phyloP scores from a whole-genome alignment of 2,113 vertebrate genomes.

The Muscicapa adusta region DNA sequence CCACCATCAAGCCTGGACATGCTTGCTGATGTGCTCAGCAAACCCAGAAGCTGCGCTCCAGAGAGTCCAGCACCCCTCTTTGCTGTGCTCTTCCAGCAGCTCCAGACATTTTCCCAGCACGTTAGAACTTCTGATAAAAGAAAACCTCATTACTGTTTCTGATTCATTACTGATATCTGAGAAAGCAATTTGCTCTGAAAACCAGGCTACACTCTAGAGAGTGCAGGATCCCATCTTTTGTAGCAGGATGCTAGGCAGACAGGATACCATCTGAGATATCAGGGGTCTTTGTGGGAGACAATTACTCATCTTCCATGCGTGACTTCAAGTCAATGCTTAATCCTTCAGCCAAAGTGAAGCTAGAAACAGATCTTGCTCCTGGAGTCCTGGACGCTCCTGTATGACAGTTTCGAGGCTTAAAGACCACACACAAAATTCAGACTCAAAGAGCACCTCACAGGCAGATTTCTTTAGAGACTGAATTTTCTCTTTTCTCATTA shows the following conservation, averaged over 20 bases:
- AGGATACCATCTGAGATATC: background rate
- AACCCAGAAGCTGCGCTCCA: background rate
- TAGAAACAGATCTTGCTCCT: background rate
- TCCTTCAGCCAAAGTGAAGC: background rate
- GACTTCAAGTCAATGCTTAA: background rate
- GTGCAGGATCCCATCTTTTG: background rate
- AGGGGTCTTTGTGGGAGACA: background rate
- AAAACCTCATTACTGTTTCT: conserved; percentile 10
- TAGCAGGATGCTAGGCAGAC: background rate
- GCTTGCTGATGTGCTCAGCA: background rate
- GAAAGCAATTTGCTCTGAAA: conserved; percentile 8
- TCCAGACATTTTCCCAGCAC: background rate
- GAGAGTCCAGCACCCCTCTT: background rate
- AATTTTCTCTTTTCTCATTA: background rate
- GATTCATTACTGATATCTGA: background rate
- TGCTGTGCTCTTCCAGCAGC: background rate
- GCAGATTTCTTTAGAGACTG: background rate
- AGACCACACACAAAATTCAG: background rate
- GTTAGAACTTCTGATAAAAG: background rate
- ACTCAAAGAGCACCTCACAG: background rate
- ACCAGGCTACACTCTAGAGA: background rate
- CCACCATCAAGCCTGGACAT: background rate
- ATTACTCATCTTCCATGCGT: background rate
- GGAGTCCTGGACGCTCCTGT: background rate
- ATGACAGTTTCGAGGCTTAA: background rate